Evolutionary conservation across 2,888 invertebrate species (phyloP).

Genomic region (Gastracanthus pulcherrimus): DNA sequence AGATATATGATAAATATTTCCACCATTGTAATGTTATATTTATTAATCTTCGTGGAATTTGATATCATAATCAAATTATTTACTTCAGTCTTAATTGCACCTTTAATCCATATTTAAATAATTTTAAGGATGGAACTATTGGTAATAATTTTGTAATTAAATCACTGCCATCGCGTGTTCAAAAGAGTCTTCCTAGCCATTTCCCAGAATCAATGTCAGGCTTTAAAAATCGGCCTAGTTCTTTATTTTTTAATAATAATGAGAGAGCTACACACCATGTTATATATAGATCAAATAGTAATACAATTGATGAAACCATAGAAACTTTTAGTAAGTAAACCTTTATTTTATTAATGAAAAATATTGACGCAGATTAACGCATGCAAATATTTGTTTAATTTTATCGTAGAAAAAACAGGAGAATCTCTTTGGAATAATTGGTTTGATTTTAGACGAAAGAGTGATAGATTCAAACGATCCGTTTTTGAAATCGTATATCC

Average conservation of each 20-base stretch:
- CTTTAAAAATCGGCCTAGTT: background rate
- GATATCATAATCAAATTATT: background rate
- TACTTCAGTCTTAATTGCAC: too few relatives aligned
- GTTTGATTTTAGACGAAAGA: background rate
- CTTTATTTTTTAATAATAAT: background rate
- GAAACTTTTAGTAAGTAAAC: background rate
- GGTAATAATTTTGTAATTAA: conserved; percentile 13
- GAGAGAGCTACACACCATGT: background rate
- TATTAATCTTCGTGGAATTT: background rate
- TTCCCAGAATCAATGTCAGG: background rate
- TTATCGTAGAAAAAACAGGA: background rate
- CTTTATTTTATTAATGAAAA: background rate
- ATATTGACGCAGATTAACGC: background rate
- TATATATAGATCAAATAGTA: background rate
- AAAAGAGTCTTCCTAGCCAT: background rate
- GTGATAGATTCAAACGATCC: background rate
- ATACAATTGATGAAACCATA: background rate
- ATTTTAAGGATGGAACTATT: conserved; percentile 1
- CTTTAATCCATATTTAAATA: background rate
- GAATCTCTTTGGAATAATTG: background rate
- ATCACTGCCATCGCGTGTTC: background rate
- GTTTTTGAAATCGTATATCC: conserved; percentile 54
- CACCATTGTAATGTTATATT: background rate
- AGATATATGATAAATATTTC: background rate
- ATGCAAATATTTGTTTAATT: too few relatives aligned